Base-by-base conservation (phyloP, 2,113 vertebrate species). In the Colinus virginianus region DNA sequence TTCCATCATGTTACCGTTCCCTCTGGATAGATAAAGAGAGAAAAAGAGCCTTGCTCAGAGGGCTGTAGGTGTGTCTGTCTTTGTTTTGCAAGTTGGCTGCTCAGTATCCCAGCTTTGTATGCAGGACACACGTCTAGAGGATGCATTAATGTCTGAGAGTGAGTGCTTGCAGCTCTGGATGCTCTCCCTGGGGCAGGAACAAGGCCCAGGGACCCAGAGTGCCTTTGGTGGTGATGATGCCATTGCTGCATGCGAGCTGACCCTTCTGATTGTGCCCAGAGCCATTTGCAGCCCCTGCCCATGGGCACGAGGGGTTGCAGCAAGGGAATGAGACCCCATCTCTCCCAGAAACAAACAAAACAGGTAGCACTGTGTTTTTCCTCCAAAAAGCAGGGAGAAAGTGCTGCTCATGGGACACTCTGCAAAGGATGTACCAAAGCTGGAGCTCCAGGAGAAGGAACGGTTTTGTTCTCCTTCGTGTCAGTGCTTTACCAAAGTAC, bases 251-350 rank as follows among this genome's bases (percentile, higher is more conserved):
- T 19, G 15, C 10, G 8, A 14, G n/a, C 9, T 34, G 19, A 22
- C 28, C 28, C 17, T 13, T 36, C 28, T 5, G 36, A 42, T 26
- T 11, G 9, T 43, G 14, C 46, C 25, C 17, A 2, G 1, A 12
- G 16, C 13, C 22, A 19, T 32, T 70, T 84, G 18, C 25, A 3
- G 13, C 25, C 25, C 19, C 17, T 42, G 32, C 26, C 19, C 13
- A 0, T 5, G 15, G 26, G 17, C 6, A 4, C 0, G 2, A 68
- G 13, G 8, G 61, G 5, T 23, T 23, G 8, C 12, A 22, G 70
- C 40, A 5, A 26, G 7, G 45, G 43, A 28, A 8, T 78, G n/a
- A 8, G 40, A 21, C 22, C 42, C 8, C 21, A n/a, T 25, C 14
- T 48, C 42, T 46, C 40, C 25, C 51, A 45, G 71, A n/a, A 59